These are phyloP conservation scores for Thamnaconus septentrionalis DNA, from an alignment of 2,113 vertebrate genomes.

Conservation along the genomic window DNA sequence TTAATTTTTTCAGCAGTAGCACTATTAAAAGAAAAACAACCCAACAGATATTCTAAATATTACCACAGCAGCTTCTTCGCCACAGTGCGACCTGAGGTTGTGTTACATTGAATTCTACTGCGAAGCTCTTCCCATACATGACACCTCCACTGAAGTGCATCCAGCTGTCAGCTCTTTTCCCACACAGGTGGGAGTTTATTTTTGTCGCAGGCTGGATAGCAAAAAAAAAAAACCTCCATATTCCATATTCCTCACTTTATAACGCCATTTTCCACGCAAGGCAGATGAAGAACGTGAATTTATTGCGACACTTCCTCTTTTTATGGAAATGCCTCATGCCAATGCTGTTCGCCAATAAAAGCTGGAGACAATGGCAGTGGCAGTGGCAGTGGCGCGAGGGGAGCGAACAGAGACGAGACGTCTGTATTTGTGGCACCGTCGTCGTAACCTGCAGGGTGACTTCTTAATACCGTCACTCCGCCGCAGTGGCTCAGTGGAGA, in stretches of 20 bases:
- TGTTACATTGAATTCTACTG: constrained; percentile 2
- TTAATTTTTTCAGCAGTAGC: no score
- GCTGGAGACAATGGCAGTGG: no score
- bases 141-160: constrained; percentile 11
- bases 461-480: constrained; percentile 39
- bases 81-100: constrained; percentile 9
- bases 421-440: constrained; percentile 32
- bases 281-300: background rate
- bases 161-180: constrained; percentile 27
- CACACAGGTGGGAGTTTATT: constrained; percentile 9
- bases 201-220: constrained; percentile 12
- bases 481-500: constrained; percentile 49
- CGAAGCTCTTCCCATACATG: constrained; percentile 5
- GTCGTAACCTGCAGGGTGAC: constrained; percentile 1
- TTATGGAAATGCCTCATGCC: no score
- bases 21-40: no score
- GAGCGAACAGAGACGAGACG: background rate
- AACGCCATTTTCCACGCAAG: background rate
- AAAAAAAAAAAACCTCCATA: constrained; percentile 17
- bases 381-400: background rate
- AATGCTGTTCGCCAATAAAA: no score
- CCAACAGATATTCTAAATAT: constrained; percentile 1
- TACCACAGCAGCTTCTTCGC: no score
- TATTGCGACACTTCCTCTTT: no score
- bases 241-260: constrained; percentile 1